Conservation (phyloP, 1,140 invertebrate species). For the Orius insidiosus region DNA sequence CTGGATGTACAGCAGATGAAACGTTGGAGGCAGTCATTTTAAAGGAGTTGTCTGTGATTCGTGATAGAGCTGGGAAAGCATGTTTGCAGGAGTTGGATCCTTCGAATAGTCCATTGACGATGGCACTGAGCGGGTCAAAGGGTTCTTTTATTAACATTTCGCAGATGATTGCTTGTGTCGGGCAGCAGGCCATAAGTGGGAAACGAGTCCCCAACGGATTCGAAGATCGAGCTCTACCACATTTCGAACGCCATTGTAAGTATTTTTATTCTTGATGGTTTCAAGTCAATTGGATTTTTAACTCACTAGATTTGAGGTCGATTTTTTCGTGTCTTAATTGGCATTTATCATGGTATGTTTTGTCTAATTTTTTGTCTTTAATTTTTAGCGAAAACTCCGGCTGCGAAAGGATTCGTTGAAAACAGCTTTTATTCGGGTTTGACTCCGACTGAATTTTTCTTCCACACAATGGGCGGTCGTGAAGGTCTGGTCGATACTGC, state of each 20-base stretch:
- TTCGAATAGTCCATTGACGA: conserved; percentile 83
- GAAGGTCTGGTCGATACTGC: conserved; percentile 98
- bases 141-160: conserved; percentile 98
- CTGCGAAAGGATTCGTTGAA: conserved; percentile 92
- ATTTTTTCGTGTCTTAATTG: no score
- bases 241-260: conserved; percentile 48
- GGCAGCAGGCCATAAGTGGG: conserved; percentile 96
- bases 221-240: conserved; percentile 80
- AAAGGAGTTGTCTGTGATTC: conserved; percentile 86
- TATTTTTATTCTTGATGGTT: no score
- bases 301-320: no score
- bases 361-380: no score
- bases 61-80: conserved; percentile 89
- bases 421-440: conserved; percentile 97
- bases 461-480: conserved; percentile 96
- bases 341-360: no score
- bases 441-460: conserved; percentile 95
- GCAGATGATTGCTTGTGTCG: conserved; percentile 99
- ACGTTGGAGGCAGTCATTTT: conserved; percentile 87
- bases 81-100: conserved; percentile 71
- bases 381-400: conserved; percentile 65
- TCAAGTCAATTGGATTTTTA: no score
- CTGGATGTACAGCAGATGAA: conserved; percentile 82
- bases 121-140: conserved; percentile 93
- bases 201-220: conserved; percentile 92